Evolutionary conservation across 2,797 vertebrate genomes (phyloP).

Genomic region (Darevskia mixta): DNA sequence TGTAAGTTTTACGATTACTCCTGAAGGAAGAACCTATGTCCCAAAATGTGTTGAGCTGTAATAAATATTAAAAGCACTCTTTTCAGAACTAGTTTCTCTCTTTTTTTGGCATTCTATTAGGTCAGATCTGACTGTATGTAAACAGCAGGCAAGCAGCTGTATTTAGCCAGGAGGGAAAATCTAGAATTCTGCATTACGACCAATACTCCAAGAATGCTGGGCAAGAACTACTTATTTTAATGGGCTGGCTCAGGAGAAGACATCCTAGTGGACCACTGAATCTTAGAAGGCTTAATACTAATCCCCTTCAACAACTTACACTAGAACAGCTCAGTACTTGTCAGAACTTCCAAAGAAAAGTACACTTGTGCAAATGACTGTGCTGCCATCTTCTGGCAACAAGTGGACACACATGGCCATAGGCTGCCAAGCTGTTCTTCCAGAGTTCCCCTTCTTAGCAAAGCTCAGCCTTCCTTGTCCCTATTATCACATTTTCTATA

Average conservation of each 20-base stretch:
- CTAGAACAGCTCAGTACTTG: not conserved
- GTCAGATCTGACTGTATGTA: not conserved
- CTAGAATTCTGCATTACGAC: not conserved
- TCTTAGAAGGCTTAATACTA: not conserved
- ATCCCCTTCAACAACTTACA: not conserved
- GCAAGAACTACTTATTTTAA: not conserved
- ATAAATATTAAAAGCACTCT: too few species aligned
- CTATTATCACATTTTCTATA: not conserved
- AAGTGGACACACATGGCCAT: not conserved
- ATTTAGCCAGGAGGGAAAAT: not conserved
- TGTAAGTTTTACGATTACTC: too few species aligned
- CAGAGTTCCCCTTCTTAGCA: not conserved
- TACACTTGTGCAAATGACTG: not conserved
- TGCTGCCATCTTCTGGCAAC: constrained; percentile 34
- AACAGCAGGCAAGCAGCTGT: not conserved
- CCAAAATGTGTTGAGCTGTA: too few species aligned
- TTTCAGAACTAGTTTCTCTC: not conserved
- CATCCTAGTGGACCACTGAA: not conserved
- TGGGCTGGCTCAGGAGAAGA: too few species aligned
- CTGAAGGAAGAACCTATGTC: too few species aligned
- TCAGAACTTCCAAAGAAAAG: not conserved
- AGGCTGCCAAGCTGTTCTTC: not conserved
- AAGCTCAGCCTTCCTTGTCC: not conserved
- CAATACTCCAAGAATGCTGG: not conserved
- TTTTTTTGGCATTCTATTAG: not conserved